These are phyloP conservation scores for Galerucella pusilla DNA, from an alignment of 2,888 invertebrate genomes.

Conservation along the genomic window DNA sequence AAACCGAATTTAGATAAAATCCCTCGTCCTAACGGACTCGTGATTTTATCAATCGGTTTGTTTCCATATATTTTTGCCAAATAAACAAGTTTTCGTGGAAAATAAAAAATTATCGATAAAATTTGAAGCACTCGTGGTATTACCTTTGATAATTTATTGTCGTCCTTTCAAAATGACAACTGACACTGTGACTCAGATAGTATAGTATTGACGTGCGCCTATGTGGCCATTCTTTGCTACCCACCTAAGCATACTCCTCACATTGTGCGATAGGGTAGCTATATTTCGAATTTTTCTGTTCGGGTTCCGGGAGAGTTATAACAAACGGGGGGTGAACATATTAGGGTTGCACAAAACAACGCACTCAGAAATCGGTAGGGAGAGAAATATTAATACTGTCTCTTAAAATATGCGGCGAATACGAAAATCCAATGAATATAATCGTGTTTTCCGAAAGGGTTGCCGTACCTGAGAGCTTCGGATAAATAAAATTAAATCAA, in stretches of 20 bases:
- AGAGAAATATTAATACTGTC: slow-evolving; percentile 48
- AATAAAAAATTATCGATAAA: too few species aligned
- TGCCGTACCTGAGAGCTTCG: slow-evolving; percentile 43
- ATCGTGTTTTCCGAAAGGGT: slow-evolving; percentile 44
- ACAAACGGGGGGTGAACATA: slow-evolving; percentile 36
- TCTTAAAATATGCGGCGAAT: slow-evolving; percentile 47
- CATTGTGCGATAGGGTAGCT: slow-evolving; percentile 36
- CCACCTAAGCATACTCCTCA: slow-evolving; percentile 39
- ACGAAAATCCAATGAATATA: slow-evolving; percentile 47
- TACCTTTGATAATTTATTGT: neutral
- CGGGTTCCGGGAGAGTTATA: slow-evolving; percentile 34
- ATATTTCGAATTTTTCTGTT: slow-evolving; percentile 45
- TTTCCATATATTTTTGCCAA: too few species aligned
- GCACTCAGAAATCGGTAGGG: slow-evolving; percentile 26
- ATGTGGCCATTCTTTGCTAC: slow-evolving; percentile 35
- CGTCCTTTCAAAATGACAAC: neutral
- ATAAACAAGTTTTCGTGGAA: too few species aligned
- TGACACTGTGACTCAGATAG: neutral
- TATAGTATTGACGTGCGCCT: neutral
- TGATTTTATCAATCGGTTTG: too few species aligned
- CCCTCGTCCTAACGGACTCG: too few species aligned
- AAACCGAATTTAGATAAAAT: too few species aligned
- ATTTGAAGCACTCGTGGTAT: too few species aligned
- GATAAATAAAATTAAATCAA: slow-evolving; percentile 43
- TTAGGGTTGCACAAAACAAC: slow-evolving; percentile 39